phyloP scores from a whole-genome alignment of 2,797 vertebrate genomes.

The Sardinella longiceps region DNA sequence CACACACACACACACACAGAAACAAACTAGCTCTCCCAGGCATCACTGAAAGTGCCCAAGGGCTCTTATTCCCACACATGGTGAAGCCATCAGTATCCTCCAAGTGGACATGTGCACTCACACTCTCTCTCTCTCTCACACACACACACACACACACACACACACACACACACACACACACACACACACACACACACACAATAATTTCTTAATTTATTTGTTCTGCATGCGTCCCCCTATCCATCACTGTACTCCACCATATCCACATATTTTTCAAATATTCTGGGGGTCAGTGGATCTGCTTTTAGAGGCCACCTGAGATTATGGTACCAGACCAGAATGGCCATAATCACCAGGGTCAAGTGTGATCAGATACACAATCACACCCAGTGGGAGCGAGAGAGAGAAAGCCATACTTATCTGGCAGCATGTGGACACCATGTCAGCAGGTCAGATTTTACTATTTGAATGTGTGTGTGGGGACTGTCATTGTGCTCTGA shows the following conservation, averaged over 20 bases:
- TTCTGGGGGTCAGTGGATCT: conserved; percentile 2
- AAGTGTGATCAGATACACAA: conserved; percentile 37
- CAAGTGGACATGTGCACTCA: not conserved
- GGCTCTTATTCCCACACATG: conserved; percentile 8
- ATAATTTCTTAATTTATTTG: not conserved
- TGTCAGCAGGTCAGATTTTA: not conserved
- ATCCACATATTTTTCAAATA: not conserved
- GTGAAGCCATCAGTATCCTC: conserved; percentile 21
- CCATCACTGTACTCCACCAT: not conserved
- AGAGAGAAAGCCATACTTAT: not conserved
- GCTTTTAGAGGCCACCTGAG: not conserved
- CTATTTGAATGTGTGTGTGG: conserved; percentile 5
- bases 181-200: not conserved
- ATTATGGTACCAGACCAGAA: not conserved
- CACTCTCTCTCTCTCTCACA: not conserved
- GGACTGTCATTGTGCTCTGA: not conserved
- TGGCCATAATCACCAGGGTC: conserved; percentile 3
- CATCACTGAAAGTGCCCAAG: not conserved
- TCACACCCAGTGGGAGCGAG: not conserved
- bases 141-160: not conserved
- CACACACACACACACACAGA: conserved; percentile 12
- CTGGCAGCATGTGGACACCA: not conserved
- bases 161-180: conserved; percentile 9
- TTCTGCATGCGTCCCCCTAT: not conserved
- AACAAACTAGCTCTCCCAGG: not conserved